Evolutionary conservation across 2,113 vertebrate species (phyloP), one percentile per base, ranked within the genome.

Genomic region (Podiceps cristatus): DNA sequence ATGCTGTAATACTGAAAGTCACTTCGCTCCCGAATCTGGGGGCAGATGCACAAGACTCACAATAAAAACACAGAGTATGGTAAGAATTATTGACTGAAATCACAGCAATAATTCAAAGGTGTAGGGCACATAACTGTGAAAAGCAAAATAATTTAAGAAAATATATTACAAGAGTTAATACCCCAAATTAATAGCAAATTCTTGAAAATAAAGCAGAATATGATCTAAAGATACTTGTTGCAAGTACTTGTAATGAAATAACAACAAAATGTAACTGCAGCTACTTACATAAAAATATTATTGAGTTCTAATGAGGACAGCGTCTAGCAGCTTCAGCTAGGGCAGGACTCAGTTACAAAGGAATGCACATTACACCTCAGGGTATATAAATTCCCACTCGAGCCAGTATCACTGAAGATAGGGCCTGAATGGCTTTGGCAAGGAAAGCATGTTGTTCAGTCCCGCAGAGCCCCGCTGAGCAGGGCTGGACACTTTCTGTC

Each of bases 261-360:
- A 76, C 22, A 42, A 33, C 19, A 59, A 59, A 42, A 86, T 35
- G 59, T 80, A 95, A 76, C 22, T 42, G n/a, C 52, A 89, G 68
- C 42, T 80, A 66, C 73, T 94, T 91, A 95, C 77, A 77, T 76
- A 74, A 59, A 90, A 88, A 84, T 74, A 63, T 83, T 62, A 80
- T 2, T 37, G 55, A 79, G 49, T 44, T 75, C 40, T 83, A 69
- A 66, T 0, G 25, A 84, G 75, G 68, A 58, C 28, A 71, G n/a
- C 44, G 59, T 20, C 83, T 37, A 49, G 80, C 59, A 88, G 88
- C 68, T 84, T 59, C 18, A 73, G 45, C 49, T 31, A 49, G 42
- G 35, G 63, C 35, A 86, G 67, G n/a, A 50, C 31, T 50, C 86
- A 6, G 27, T 13, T 60, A 63, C 59, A 47, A 53, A 79, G 45